Conservation (phyloP, 2,888 invertebrate species). For the Eristalis intricaria region DNA sequence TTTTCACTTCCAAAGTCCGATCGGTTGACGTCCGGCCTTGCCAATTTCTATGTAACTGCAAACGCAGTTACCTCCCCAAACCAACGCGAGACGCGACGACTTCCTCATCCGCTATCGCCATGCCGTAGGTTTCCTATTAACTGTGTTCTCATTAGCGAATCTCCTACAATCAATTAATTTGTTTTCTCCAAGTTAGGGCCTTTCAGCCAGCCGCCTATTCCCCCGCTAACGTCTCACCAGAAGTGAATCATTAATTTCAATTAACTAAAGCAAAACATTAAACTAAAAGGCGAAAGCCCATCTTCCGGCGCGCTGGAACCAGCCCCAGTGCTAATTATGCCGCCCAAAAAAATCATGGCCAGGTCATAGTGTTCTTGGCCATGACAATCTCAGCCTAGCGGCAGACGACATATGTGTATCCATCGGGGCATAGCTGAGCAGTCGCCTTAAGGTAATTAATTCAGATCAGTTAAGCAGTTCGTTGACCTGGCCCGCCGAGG, state of each 20-base stretch:
- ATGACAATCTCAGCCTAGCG: constrained; percentile 1
- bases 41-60: too few relatives aligned
- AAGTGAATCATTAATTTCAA: neutral
- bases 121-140: neutral
- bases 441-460: constrained; percentile 24
- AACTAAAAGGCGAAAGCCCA: neutral
- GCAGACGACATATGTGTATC: neutral
- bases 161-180: neutral
- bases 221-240: neutral
- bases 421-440: constrained; percentile 3
- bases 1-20: too few relatives aligned
- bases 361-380: neutral
- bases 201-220: neutral
- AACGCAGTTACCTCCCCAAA: too few relatives aligned
- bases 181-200: neutral
- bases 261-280: neutral
- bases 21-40: too few relatives aligned
- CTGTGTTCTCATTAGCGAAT: neutral
- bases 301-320: neutral
- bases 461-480: constrained; percentile 33
- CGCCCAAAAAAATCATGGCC: neutral
- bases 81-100: too few relatives aligned
- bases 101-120: too few relatives aligned
- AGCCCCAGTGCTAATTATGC: neutral
- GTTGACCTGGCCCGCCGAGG: constrained; percentile 26